Evolutionary conservation across 2,113 vertebrate species (phyloP), one percentile per base, ranked within the genome.

Genomic region (Etia nguti): DNA sequence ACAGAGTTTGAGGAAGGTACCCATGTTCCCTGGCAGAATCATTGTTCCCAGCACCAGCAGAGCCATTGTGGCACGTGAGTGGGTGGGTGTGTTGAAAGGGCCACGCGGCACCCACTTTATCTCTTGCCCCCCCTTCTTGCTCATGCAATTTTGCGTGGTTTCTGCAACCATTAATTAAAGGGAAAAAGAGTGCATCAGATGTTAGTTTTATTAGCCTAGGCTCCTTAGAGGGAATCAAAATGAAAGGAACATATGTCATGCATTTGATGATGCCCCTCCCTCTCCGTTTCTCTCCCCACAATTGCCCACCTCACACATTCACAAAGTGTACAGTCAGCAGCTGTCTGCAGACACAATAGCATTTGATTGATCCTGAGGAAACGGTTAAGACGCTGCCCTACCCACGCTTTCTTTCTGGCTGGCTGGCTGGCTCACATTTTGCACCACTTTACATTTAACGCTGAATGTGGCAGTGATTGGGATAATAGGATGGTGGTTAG

Each of bases 181-280:
- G 94, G 85, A 36, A 90, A 94, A 94, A 86, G 82, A 92, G 89
- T 95, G 92, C 93, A 96, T 97, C 95, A 95, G 93, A 96, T 96
- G 95, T 93, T 95, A 90, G 92, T 96, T 96, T 96, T 96, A 96
- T 96, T 96, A 95, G 92, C 90, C 86, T 10, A 87, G 90, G 86
- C 92, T 94, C 91, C 94, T 95, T 93, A 94, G 91, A 93, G 92
- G 90, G 91, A 93, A 91, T 96, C 92, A 93, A 94, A 96, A 96
- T 95, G 93, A 96, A 96, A 95, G 91, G 92, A 96, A 95, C 96
- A 96, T 94, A 96, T 96, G 96, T 94, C 94, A 95, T 81, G 86
- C 90, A 93, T 96, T 96, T 94, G 92, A 96, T 92, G 94, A 90
- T 88, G 62, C 82, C 88, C 73, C 84, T 68, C 79, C 81, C 22